phyloP scores from a whole-genome alignment of 2,113 vertebrate genomes.

The Mustela lutreola region DNA sequence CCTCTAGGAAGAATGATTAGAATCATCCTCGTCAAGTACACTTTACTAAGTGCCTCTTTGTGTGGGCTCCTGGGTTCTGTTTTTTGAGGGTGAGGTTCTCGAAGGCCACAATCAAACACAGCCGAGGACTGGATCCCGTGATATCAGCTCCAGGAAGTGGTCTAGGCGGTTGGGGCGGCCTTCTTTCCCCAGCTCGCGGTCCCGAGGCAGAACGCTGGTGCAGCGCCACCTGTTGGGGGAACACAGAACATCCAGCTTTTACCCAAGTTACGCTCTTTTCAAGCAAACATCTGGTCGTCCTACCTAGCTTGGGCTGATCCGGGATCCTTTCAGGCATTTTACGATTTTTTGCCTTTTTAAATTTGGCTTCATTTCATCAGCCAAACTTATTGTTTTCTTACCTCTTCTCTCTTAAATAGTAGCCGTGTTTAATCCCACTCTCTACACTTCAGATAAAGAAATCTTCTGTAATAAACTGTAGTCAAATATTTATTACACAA shows the following conservation, averaged over 20 bases:
- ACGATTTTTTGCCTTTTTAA: not conserved
- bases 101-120: not conserved
- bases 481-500: not conserved
- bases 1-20: not conserved
- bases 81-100: not conserved
- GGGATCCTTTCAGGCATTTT: not conserved
- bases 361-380: not conserved
- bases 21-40: not conserved
- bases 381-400: not conserved
- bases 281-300: not conserved
- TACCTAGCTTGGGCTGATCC: not conserved
- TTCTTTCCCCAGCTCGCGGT: not conserved
- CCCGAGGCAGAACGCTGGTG: not conserved
- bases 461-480: not conserved
- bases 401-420: not conserved
- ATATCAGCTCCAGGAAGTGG: not conserved
- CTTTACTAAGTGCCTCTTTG: not conserved
- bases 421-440: not conserved
- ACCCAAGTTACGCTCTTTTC: not conserved
- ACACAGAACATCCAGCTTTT: not conserved
- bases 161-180: not conserved
- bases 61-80: not conserved
- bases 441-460: conserved; percentile 17
- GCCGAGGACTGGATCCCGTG: not conserved
- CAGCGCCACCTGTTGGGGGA: conserved; percentile 67